These are phyloP conservation scores for Orthosia cruda DNA, from an alignment of 2,888 invertebrate species.

Conservation along the genomic window DNA sequence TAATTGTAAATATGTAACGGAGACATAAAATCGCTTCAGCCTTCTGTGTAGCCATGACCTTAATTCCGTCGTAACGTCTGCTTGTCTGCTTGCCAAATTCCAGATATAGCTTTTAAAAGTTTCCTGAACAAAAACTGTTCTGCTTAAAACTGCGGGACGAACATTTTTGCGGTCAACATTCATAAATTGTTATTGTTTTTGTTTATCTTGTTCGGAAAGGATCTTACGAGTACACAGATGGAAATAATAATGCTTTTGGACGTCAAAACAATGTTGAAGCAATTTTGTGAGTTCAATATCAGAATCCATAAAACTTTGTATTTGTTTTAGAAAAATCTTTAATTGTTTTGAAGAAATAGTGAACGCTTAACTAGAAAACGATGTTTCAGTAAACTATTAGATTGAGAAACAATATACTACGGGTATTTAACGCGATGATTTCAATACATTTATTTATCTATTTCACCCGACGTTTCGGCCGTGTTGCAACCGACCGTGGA, in stretches of 20 bases:
- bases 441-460: too few species aligned
- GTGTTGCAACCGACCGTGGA: too few species aligned
- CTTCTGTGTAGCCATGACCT: not conserved
- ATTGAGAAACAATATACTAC: too few species aligned
- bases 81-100: slow-evolving; percentile 49
- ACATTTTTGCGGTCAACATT: slow-evolving; percentile 23
- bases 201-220: slow-evolving; percentile 7
- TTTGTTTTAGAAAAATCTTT: not conserved
- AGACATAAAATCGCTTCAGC: not conserved
- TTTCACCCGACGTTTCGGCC: too few species aligned
- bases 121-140: slow-evolving; percentile 44
- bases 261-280: not conserved
- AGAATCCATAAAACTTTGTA: not conserved
- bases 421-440: too few species aligned
- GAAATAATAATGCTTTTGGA: not conserved
- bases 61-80: slow-evolving; percentile 33
- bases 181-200: slow-evolving; percentile 31
- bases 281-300: not conserved
- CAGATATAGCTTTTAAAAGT: slow-evolving; percentile 49
- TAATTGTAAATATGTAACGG: not conserved
- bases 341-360: not conserved
- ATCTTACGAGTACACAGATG: not conserved
- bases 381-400: not conserved
- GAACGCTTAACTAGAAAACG: not conserved
- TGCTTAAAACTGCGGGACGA: slow-evolving; percentile 35